Evolutionary conservation across 2,113 vertebrate species (phyloP).

Genomic region (Garra rufa): DNA sequence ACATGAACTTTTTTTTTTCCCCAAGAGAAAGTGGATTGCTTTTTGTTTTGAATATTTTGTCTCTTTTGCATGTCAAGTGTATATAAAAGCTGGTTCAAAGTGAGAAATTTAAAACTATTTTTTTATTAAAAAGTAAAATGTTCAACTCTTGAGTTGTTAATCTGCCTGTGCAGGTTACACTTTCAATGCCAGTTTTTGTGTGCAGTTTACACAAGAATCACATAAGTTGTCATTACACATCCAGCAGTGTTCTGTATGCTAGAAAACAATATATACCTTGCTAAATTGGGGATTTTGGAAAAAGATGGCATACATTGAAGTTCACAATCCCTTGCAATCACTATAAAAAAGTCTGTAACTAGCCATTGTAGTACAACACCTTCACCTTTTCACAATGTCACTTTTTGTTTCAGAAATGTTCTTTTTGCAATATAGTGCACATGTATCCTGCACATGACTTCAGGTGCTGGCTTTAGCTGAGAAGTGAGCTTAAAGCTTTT

Average conservation of each 20-base stretch:
- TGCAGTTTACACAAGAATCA: not conserved
- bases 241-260: not conserved
- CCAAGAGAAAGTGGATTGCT: not conserved
- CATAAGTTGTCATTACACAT: not conserved
- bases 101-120: slow-evolving; percentile 8
- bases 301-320: not conserved
- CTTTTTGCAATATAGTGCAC: not conserved
- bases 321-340: not conserved
- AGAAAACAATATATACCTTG: not conserved
- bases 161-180: not conserved
- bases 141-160: not conserved
- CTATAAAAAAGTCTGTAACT: not conserved
- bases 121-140: slow-evolving; percentile 1
- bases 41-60: not conserved
- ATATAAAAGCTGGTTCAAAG: not conserved
- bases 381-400: not conserved
- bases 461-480: not conserved
- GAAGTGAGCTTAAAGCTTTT: not conserved
- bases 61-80: not conserved
- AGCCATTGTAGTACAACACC: not conserved
- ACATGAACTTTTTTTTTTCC: not conserved
- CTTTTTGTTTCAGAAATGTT: not conserved
- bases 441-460: not conserved
- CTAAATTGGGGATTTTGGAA: not conserved
- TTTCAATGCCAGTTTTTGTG: not conserved